Evolutionary conservation across 2,113 vertebrate species (phyloP).

Genomic region (Amphiprion percula): DNA sequence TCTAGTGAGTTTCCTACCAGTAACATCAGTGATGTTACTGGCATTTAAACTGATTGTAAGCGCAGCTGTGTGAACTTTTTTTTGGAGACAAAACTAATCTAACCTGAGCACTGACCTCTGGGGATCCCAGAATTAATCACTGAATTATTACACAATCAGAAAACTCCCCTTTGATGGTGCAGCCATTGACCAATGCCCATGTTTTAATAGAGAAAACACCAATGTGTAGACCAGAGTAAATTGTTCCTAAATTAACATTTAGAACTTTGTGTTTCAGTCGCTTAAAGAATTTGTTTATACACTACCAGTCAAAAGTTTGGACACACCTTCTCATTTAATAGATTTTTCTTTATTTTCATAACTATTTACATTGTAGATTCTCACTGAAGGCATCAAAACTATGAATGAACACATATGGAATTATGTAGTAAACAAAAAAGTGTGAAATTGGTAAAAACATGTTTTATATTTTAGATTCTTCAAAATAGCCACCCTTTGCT

Average conservation of each 20-base stretch:
- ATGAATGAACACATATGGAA: no score
- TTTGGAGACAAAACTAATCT: neutral
- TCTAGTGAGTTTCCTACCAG: neutral
- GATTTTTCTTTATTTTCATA: no score
- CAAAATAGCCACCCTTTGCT: no score
- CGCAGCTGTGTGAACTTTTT: neutral
- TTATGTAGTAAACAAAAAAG: no score
- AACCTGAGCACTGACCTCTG: constrained; percentile 19
- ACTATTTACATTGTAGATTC: no score
- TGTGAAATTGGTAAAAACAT: no score
- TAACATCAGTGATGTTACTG: constrained; percentile 22
- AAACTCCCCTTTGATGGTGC: neutral
- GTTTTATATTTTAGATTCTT: no score
- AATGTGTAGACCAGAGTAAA: neutral
- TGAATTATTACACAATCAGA: constrained; percentile 8
- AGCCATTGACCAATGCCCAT: neutral
- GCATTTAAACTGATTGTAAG: constrained; percentile 15
- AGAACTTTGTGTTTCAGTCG: neutral
- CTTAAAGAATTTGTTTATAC: no score
- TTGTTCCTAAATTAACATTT: neutral
- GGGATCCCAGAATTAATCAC: constrained; percentile 29
- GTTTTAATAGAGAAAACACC: neutral
- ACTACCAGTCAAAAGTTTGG: no score
- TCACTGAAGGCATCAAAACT: no score
- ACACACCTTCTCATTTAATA: no score